A percentile compares a stretch with the other conserved stretches of the same genome.
Evolutionary conservation across 2,888 invertebrate genomes (phyloP).

Genomic region (Calliopum simillimum): DNA sequence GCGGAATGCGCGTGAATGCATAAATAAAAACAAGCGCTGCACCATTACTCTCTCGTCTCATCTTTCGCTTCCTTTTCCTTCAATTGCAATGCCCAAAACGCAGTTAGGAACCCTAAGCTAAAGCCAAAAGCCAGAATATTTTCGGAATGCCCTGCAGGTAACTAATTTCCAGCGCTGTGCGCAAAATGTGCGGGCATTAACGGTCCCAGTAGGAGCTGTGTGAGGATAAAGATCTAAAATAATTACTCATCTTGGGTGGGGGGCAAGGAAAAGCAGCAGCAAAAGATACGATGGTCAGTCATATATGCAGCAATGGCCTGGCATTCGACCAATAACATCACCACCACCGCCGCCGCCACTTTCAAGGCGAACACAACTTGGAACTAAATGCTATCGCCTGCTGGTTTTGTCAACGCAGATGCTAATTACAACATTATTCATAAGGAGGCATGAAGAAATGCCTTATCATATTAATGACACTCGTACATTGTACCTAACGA

Average conservation of each 20-base stretch:
- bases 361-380: slow-evolving; percentile 40
- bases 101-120: slow-evolving; percentile 28
- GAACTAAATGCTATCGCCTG: slow-evolving; percentile 44
- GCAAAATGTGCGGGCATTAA: slow-evolving; percentile 60
- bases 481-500: slow-evolving; percentile 14
- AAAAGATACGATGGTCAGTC: not conserved
- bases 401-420: slow-evolving; percentile 66
- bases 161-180: slow-evolving; percentile 43
- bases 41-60: slow-evolving; percentile 37
- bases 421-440: slow-evolving; percentile 64
- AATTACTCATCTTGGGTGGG: slow-evolving; percentile 66
- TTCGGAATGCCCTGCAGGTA: slow-evolving; percentile 64
- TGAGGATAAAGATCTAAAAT: slow-evolving; percentile 64
- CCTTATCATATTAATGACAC: slow-evolving; percentile 52
- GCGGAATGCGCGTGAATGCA: slow-evolving; percentile 64
- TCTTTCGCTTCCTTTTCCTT: no score
- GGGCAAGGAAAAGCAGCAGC: slow-evolving; percentile 18
- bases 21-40: slow-evolving; percentile 50
- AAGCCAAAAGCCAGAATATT: slow-evolving; percentile 53
- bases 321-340: not conserved
- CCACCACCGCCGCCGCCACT: slow-evolving; percentile 14
- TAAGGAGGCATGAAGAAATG: slow-evolving; percentile 49
- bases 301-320: no score
- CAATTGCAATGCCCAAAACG: slow-evolving; percentile 40
- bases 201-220: slow-evolving; percentile 63